Evolutionary conservation across 2,888 invertebrate species (phyloP).

Genomic region (Drosophila pseudotalamancana): DNA sequence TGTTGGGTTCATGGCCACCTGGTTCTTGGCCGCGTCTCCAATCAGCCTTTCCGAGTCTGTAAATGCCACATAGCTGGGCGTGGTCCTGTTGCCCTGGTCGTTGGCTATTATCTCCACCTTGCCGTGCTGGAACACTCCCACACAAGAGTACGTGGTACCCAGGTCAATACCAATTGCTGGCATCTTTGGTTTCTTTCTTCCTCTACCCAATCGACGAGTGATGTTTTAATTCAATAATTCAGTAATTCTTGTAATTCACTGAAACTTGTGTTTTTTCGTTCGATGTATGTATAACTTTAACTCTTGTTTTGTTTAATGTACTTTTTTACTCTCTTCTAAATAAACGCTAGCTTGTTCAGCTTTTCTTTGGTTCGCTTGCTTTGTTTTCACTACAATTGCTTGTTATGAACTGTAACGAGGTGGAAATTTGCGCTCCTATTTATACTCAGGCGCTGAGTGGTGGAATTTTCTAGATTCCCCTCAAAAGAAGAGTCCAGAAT

Average conservation of each 20-base stretch:
- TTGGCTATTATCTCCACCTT: constrained; percentile 93
- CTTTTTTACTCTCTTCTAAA: background rate
- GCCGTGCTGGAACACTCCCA: constrained; percentile 91
- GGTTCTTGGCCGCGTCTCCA: constrained; percentile 93
- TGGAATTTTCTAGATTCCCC: constrained; percentile 30
- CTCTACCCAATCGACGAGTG: background rate
- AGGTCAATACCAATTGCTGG: constrained; percentile 49
- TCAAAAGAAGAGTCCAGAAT: constrained; percentile 20
- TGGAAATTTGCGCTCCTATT: constrained; percentile 36
- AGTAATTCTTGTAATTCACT: no score
- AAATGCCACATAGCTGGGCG: constrained; percentile 91
- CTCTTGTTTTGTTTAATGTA: background rate
- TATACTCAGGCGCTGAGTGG: constrained; percentile 42
- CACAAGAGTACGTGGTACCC: constrained; percentile 92
- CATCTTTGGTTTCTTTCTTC: constrained; percentile 10
- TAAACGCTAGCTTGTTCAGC: background rate
- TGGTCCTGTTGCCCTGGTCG: constrained; percentile 93
- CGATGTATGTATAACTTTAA: background rate
- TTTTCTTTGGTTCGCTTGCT: background rate
- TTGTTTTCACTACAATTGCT: constrained; percentile 19
- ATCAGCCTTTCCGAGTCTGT: constrained; percentile 93
- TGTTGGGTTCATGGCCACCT: constrained; percentile 94
- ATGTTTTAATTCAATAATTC: background rate
- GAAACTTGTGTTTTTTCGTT: no score
- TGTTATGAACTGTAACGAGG: constrained; percentile 36